phyloP scores from a whole-genome alignment of 2,797 vertebrate species.

The Hippopotamyrus pictus region DNA sequence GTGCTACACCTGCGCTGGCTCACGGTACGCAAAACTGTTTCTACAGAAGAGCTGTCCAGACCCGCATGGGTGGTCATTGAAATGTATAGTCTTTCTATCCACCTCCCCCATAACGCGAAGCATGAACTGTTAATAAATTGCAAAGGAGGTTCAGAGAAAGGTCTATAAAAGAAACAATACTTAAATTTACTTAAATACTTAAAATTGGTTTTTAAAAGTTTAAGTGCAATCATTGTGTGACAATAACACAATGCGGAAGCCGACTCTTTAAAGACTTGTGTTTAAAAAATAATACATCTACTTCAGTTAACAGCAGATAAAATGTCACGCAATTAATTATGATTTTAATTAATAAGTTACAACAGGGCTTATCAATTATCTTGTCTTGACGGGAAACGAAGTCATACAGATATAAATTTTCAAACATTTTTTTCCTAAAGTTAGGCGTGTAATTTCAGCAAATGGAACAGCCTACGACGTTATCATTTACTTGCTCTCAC shows the following conservation, averaged over 20 bases:
- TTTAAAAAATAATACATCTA: neutral
- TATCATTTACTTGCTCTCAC: neutral
- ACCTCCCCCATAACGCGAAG: conserved; percentile 39
- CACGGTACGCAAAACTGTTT: conserved; percentile 61
- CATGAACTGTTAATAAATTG: conserved; percentile 46
- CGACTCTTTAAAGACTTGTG: neutral
- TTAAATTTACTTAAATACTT: neutral
- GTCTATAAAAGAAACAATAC: neutral
- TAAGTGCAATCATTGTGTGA: neutral
- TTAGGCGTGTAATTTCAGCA: neutral
- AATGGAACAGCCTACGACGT: neutral
- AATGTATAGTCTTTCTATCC: conserved; percentile 43
- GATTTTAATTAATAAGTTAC: neutral
- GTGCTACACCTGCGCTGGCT: conserved; percentile 74
- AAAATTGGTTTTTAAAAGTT: neutral
- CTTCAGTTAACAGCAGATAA: neutral
- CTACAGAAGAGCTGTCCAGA: conserved; percentile 41
- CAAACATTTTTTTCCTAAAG: neutral
- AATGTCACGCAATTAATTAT: neutral
- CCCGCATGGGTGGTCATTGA: conserved; percentile 74
- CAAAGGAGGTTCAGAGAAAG: neutral
- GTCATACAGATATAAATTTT: neutral
- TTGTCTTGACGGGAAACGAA: neutral
- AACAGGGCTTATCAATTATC: neutral
- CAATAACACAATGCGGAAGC: neutral